phyloP scores from a whole-genome alignment of 2,888 invertebrate species.

The Drosophila anceps region DNA sequence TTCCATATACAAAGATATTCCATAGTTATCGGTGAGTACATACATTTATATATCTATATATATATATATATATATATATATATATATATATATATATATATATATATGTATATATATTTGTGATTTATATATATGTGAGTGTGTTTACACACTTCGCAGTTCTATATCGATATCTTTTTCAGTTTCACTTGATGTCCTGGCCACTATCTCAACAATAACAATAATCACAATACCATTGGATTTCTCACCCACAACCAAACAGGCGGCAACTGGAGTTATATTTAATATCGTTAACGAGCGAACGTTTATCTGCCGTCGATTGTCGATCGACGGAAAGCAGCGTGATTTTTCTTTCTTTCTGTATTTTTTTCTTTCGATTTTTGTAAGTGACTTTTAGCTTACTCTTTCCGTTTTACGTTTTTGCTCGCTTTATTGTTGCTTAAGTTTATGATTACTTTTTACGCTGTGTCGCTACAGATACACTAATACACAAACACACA shows the following conservation, averaged over 20 bases:
- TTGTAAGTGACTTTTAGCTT: constrained; percentile 54
- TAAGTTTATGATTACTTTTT: constrained; percentile 74
- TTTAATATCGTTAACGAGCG: constrained; percentile 41
- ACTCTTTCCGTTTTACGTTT: constrained; percentile 57
- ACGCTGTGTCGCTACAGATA: constrained; percentile 52
- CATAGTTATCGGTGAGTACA: constrained; percentile 57
- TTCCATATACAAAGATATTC: constrained; percentile 83
- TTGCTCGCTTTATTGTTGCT: constrained; percentile 57
- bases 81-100: constrained; percentile 6
- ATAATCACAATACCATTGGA: neutral
- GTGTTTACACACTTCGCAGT: neutral
- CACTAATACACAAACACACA: neutral
- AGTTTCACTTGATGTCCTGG: constrained; percentile 34
- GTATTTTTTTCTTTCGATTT: constrained; percentile 28
- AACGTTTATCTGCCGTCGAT: constrained; percentile 42
- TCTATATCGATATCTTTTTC: constrained; percentile 16
- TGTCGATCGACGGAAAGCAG: constrained; percentile 43
- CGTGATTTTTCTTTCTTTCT: constrained; percentile 20
- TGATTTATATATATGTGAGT: too few relatives aligned
- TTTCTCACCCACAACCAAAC: constrained; percentile 28
- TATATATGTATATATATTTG: too few relatives aligned
- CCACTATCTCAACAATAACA: constrained; percentile 2
- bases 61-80: neutral
- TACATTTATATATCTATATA: constrained; percentile 7
- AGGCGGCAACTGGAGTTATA: constrained; percentile 12